phyloP scores from a whole-genome alignment of 2,797 vertebrate species.

The Pachyuromys duprasi region DNA sequence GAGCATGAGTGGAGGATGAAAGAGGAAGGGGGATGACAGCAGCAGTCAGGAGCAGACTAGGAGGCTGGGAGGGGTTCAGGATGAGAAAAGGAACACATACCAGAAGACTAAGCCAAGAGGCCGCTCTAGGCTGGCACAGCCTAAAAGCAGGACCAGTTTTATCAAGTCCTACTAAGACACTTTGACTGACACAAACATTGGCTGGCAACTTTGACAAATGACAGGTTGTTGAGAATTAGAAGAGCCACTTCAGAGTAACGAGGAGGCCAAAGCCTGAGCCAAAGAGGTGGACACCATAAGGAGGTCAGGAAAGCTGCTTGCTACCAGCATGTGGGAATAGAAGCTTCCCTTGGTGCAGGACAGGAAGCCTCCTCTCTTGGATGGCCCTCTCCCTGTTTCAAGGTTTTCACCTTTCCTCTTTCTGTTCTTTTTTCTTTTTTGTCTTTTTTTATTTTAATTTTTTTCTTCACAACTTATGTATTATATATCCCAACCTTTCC shows the following conservation, averaged over 20 bases:
- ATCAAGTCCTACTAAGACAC: not conserved
- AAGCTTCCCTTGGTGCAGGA: not conserved
- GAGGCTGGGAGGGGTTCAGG: not conserved
- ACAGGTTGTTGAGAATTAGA: not conserved
- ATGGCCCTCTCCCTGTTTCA: not conserved
- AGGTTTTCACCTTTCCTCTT: not conserved
- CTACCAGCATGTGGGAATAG: not conserved
- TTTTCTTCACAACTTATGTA: no score
- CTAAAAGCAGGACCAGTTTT: not conserved
- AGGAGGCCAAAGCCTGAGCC: not conserved
- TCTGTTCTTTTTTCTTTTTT: no score
- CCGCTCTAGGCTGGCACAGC: not conserved
- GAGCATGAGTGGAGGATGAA: not conserved
- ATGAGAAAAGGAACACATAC: not conserved
- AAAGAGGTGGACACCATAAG: not conserved
- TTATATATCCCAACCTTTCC: not conserved
- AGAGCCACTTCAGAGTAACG: not conserved
- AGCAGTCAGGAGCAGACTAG: not conserved
- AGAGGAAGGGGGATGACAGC: not conserved
- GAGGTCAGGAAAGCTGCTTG: not conserved
- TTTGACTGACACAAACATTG: not conserved
- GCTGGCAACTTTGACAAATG: not conserved
- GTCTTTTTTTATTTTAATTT: no score
- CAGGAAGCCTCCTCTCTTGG: not conserved
- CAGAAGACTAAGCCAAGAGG: not conserved